These are phyloP conservation scores for Tamias sibiricus DNA, from an alignment of 2,113 vertebrate species.

Conservation along the genomic window DNA sequence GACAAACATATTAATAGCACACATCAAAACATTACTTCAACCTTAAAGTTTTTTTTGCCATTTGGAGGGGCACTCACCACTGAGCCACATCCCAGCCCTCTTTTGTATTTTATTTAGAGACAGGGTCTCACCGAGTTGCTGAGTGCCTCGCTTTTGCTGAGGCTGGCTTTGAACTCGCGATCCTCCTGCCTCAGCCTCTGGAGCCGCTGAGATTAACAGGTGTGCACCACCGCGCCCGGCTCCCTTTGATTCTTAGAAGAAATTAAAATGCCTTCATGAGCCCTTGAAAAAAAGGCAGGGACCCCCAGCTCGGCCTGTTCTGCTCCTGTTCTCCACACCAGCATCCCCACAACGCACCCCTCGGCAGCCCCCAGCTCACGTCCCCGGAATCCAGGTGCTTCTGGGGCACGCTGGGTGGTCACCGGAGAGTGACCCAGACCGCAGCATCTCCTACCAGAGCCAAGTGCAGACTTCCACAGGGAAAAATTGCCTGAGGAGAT, in stretches of 20 bases:
- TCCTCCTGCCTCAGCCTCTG: too few species aligned
- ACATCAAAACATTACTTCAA: background rate
- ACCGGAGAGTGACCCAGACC: background rate
- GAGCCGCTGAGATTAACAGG: too few species aligned
- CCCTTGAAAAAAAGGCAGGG: background rate
- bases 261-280: background rate
- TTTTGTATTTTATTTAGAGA: too few species aligned
- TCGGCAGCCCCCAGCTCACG: background rate
- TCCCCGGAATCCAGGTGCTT: background rate
- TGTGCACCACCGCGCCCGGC: too few species aligned
- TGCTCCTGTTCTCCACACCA: background rate
- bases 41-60: background rate
- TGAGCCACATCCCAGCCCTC: too few species aligned
- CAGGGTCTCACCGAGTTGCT: too few species aligned
- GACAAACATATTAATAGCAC: background rate
- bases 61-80: too few species aligned
- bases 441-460: background rate
- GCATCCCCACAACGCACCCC: background rate
- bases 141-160: too few species aligned
- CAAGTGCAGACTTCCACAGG: background rate
- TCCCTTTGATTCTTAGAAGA: conserved; percentile 40
- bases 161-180: too few species aligned
- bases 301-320: accelerated
- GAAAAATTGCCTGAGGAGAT: conserved; percentile 29
- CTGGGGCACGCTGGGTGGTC: background rate